Evolutionary conservation across 2,888 invertebrate species (phyloP).

Genomic region (Sarcophaga carnaria): DNA sequence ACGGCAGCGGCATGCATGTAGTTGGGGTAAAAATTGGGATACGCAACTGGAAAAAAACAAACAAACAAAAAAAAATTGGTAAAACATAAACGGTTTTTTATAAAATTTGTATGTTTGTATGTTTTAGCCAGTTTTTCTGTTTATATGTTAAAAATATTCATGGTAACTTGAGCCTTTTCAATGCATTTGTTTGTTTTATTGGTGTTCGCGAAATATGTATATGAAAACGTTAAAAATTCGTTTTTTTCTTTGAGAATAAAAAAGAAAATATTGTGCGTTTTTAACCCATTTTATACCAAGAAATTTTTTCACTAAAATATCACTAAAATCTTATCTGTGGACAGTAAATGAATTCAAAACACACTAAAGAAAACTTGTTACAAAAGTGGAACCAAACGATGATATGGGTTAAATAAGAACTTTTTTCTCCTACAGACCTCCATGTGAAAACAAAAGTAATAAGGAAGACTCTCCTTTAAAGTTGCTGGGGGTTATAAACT

Average conservation of each 20-base stretch:
- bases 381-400: too few relatives aligned
- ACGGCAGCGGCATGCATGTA: constrained; percentile 90
- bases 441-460: too few relatives aligned
- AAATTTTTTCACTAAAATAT: neutral
- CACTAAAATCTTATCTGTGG: too few relatives aligned
- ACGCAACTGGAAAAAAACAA: constrained; percentile 84
- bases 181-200: constrained; percentile 36
- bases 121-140: constrained; percentile 24
- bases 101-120: constrained; percentile 3
- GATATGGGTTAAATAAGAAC: too few relatives aligned
- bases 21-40: constrained; percentile 87
- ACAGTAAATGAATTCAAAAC: too few relatives aligned
- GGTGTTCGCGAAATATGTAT: neutral
- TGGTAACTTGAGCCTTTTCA: constrained; percentile 50
- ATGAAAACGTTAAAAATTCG: constrained; percentile 18
- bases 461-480: too few relatives aligned
- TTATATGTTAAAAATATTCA: constrained; percentile 54
- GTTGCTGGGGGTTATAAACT: too few relatives aligned
- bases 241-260: neutral
- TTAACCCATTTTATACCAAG: neutral
- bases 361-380: too few relatives aligned
- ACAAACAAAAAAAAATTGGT: constrained; percentile 4
- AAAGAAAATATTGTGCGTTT: neutral
- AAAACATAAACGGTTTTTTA: neutral
- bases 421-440: too few relatives aligned